Conservation (phyloP, 2,888 invertebrate genomes). For the Lomographa bimaculata region DNA sequence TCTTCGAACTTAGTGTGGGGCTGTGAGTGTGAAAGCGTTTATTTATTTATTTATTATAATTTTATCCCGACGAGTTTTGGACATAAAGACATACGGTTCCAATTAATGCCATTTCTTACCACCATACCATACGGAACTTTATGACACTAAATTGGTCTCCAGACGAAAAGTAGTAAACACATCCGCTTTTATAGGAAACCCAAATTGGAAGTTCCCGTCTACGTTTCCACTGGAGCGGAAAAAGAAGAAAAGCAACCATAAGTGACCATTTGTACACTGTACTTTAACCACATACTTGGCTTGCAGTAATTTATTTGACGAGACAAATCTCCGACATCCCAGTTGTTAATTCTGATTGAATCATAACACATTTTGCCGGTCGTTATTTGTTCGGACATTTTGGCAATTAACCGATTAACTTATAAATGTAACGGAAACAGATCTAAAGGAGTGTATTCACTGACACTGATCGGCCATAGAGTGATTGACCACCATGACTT, state of each 20-base stretch:
- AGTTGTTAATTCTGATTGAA: constrained; percentile 29
- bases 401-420: constrained; percentile 40
- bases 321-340: constrained; percentile 31
- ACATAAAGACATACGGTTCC: constrained; percentile 1
- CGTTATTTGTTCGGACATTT: constrained; percentile 33
- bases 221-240: constrained; percentile 8
- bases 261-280: too few species aligned
- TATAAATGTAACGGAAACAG: constrained; percentile 42
- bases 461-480: constrained; percentile 4
- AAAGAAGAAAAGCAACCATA: constrained; percentile 4
- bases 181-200: constrained; percentile 12
- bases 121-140: constrained; percentile 7
- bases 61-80: background rate
- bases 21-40: too few species aligned
- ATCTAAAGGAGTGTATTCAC: constrained; percentile 29
- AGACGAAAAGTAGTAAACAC: constrained; percentile 17
- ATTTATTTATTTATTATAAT: background rate
- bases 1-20: too few species aligned
- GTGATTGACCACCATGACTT: constrained; percentile 10
- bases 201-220: constrained; percentile 20
- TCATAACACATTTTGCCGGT: constrained; percentile 28
- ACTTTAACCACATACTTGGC: too few species aligned
- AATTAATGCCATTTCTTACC: constrained; percentile 5
- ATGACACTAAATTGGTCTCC: constrained; percentile 16
- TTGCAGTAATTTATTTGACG: constrained; percentile 18